Percentiles rank a stretch among this genome's conserved stretches.
These are phyloP conservation scores for Julus scanicus DNA, from an alignment of 2,888 invertebrate species.

Conservation along the genomic window DNA sequence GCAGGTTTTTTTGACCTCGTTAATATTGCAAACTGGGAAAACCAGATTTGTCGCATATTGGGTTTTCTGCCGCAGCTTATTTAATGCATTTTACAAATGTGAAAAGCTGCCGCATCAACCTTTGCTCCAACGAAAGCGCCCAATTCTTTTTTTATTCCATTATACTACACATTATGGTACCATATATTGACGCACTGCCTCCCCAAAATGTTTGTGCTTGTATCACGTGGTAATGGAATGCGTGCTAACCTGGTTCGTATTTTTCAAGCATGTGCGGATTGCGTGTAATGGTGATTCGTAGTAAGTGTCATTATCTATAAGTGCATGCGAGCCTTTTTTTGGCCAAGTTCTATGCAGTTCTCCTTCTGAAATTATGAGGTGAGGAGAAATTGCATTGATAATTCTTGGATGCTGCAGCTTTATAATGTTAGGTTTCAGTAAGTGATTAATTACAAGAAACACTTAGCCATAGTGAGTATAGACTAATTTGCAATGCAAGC, in stretches of 20 bases:
- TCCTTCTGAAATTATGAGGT: not conserved
- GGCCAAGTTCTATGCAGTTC: not conserved
- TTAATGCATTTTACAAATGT: constrained; percentile 9
- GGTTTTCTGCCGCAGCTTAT: not conserved
- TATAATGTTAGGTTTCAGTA: not conserved
- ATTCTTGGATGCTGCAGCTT: not conserved
- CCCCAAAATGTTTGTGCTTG: not conserved
- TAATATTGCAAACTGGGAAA: not conserved
- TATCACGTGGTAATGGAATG: not conserved
- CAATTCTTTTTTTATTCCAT: not conserved
- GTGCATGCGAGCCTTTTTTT: not conserved
- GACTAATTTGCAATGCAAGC: too few relatives aligned
- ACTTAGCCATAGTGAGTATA: too few relatives aligned
- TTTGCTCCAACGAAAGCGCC: not conserved
- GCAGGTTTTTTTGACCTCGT: not conserved
- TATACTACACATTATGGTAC: not conserved
- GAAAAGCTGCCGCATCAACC: not conserved
- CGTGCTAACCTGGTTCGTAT: not conserved
- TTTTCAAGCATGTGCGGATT: not conserved
- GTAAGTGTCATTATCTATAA: not conserved
- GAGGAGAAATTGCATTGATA: not conserved
- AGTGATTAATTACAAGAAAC: not conserved
- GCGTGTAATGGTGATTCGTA: not conserved
- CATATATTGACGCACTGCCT: not conserved
- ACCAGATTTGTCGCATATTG: not conserved